These are phyloP conservation scores for Tympanoctomys barrerae DNA, from an alignment of 2,797 vertebrate species.

Conservation along the genomic window DNA sequence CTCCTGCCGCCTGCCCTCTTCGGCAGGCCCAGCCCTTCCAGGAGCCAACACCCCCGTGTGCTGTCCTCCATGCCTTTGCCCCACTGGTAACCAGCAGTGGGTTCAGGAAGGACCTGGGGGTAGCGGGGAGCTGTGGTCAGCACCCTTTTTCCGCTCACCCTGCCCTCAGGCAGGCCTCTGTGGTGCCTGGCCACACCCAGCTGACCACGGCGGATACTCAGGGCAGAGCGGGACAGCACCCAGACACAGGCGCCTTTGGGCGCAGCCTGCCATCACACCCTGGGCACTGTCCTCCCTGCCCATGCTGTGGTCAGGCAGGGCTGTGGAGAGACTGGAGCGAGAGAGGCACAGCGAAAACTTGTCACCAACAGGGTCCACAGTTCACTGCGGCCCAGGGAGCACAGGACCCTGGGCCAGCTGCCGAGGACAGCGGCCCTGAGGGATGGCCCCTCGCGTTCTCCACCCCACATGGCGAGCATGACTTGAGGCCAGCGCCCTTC, in stretches of 20 bases:
- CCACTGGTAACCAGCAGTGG: neutral
- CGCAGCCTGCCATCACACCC: neutral
- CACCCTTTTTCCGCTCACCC: neutral
- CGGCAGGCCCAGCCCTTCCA: neutral
- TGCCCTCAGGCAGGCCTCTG: neutral
- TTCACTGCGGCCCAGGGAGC: neutral
- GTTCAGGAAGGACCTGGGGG: neutral
- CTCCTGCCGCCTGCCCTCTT: neutral
- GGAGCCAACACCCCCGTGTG: neutral
- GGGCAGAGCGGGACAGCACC: neutral
- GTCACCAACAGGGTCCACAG: neutral
- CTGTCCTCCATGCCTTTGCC: neutral
- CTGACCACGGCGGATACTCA: neutral
- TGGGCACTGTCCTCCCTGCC: neutral
- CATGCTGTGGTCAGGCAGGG: neutral
- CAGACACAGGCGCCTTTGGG: neutral
- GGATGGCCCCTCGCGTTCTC: neutral
- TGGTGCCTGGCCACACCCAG: neutral
- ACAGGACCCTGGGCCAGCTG: too few species aligned
- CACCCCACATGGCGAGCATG: neutral
- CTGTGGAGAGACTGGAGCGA: neutral
- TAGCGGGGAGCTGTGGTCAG: neutral
- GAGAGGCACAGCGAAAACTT: neutral
- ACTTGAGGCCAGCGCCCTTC: neutral
- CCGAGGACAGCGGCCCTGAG: neutral